Conservation (phyloP, 1,140 invertebrate genomes). For the Drosophila littoralis region DNA sequence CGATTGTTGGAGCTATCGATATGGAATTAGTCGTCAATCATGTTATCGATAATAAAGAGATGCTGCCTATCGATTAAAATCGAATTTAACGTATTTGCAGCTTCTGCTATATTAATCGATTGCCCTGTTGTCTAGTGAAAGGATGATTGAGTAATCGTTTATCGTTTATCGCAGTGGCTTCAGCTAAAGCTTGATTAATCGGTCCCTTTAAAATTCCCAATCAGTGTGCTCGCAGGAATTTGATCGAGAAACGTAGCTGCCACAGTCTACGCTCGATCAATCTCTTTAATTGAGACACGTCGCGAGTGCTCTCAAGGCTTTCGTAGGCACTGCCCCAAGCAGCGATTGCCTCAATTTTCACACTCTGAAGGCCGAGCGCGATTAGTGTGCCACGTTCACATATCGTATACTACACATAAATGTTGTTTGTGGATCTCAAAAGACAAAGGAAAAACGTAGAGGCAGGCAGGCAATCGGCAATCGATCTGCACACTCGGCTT, state of each 20-base stretch:
- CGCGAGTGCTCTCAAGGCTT: slow-evolving; percentile 24
- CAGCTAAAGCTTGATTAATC: not conserved
- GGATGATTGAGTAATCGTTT: too few relatives aligned
- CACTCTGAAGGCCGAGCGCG: slow-evolving; percentile 66
- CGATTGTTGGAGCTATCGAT: too few relatives aligned
- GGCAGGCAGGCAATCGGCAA: slow-evolving; percentile 33
- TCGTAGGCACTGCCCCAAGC: slow-evolving; percentile 18
- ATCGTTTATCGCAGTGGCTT: too few relatives aligned
- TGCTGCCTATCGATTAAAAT: not conserved
- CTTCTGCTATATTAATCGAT: not conserved
- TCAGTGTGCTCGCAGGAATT: too few relatives aligned
- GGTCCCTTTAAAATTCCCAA: not conserved
- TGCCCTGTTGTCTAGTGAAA: too few relatives aligned
- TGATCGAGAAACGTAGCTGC: slow-evolving; percentile 10
- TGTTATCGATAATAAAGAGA: too few relatives aligned
- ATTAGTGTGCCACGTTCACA: slow-evolving; percentile 23
- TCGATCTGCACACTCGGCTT: slow-evolving; percentile 34
- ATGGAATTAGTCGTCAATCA: too few relatives aligned
- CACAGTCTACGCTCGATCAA: slow-evolving; percentile 23
- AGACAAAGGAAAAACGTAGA: slow-evolving; percentile 10
- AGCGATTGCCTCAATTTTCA: slow-evolving; percentile 69
- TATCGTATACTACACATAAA: not conserved
- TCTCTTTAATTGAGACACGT: slow-evolving; percentile 49
- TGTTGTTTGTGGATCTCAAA: not conserved
- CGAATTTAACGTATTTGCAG: not conserved